phyloP scores from a whole-genome alignment of 2,113 vertebrate species.

The Crotalus viridis region DNA sequence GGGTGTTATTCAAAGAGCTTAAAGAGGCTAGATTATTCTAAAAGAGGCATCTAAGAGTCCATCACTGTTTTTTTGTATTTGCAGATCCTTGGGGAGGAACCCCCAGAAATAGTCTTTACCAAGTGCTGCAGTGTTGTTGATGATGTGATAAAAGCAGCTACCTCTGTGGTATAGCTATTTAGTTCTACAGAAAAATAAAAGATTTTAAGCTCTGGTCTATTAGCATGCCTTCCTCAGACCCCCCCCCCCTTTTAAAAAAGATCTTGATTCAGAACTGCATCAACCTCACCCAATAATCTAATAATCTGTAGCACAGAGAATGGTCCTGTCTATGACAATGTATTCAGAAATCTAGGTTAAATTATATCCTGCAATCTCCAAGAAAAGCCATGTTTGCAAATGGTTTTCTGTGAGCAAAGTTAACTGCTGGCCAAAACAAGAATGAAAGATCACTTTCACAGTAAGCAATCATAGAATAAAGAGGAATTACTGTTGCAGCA shows the following conservation, averaged over 20 bases:
- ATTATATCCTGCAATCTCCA: not conserved
- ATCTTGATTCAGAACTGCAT: not conserved
- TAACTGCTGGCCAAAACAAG: not conserved
- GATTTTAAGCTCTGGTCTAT: not conserved
- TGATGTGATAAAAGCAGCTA: slow-evolving; percentile 18
- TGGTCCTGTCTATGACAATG: no score
- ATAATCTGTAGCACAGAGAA: not conserved
- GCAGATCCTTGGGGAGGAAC: not conserved
- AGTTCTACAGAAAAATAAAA: not conserved
- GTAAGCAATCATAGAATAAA: not conserved
- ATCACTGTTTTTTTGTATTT: not conserved
- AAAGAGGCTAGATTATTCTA: not conserved
- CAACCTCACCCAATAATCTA: not conserved
- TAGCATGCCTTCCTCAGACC: not conserved
- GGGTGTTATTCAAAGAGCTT: not conserved
- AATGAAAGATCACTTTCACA: not conserved
- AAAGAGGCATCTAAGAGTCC: not conserved
- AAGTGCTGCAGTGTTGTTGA: not conserved
- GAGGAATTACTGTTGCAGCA: not conserved
- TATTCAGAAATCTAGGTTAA: not conserved
- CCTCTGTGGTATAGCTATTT: not conserved
- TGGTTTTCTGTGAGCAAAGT: not conserved
- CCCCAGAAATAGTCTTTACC: not conserved
- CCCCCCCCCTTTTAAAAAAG: no score
- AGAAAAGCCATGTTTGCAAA: not conserved